A percentile compares a stretch with the other conserved stretches of the same genome.
Conservation (phyloP, 1,140 invertebrate genomes). For the Drosophila neocordata region DNA sequence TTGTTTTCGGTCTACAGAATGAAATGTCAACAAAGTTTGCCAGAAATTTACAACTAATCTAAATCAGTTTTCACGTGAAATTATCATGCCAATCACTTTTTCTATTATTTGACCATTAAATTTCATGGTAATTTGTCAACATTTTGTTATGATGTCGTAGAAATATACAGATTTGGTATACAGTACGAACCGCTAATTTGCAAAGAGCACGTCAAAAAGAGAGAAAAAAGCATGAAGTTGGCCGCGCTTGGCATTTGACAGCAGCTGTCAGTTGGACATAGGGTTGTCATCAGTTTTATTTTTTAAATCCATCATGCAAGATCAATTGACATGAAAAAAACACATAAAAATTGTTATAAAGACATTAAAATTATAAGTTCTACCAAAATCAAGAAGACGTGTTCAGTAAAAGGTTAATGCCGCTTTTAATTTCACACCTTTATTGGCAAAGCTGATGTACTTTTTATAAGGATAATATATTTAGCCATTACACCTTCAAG, state of each 20-base stretch:
- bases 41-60: neutral
- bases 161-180: slow-evolving; percentile 53
- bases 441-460: too few species aligned
- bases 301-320: neutral
- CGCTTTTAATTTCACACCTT: too few species aligned
- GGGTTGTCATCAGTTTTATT: neutral
- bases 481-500: too few species aligned
- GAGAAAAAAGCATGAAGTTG: slow-evolving; percentile 69
- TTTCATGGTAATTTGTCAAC: slow-evolving; percentile 16
- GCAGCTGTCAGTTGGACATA: neutral
- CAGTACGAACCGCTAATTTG: slow-evolving; percentile 68
- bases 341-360: too few species aligned
- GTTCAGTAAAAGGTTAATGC: too few species aligned
- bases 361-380: too few species aligned
- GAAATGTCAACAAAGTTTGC: slow-evolving; percentile 60
- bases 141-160: slow-evolving; percentile 32
- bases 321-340: too few species aligned
- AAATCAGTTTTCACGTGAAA: neutral
- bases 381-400: too few species aligned
- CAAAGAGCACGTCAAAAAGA: slow-evolving; percentile 77
- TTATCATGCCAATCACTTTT: slow-evolving; percentile 18
- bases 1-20: neutral
- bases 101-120: neutral
- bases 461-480: too few species aligned
- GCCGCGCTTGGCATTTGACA: slow-evolving; percentile 31